phyloP scores from a whole-genome alignment of 92 coral and sea anemone species.

The Heliopora coerulea region DNA sequence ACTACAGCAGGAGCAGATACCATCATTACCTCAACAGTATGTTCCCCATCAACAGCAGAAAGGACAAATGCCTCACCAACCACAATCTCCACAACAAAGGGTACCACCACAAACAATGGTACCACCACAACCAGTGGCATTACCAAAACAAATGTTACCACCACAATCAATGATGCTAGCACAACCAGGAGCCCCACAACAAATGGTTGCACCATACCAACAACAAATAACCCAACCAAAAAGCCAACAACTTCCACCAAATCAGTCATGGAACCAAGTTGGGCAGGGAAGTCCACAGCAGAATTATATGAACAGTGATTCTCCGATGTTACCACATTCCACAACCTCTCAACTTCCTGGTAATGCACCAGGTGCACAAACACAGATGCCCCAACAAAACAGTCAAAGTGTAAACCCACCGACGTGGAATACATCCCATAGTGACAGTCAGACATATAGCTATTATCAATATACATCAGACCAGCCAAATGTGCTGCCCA shows the following conservation, averaged over 20 bases:
- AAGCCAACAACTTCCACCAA: conserved; percentile 22
- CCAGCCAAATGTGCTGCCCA: conserved; percentile 2
- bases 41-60: conserved; percentile 21
- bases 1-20: conserved; percentile 32
- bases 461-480: background rate
- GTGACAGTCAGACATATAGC: conserved; percentile 15
- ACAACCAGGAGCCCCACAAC: no score
- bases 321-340: background rate
- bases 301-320: background rate
- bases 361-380: background rate
- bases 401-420: background rate
- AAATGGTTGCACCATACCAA: conserved; percentile 11
- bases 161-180: conserved; percentile 3
- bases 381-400: background rate
- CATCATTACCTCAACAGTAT: conserved; percentile 30
- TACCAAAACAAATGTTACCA: conserved; percentile 9
- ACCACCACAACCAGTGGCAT: conserved; percentile 15
- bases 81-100: conserved; percentile 38
- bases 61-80: conserved; percentile 37
- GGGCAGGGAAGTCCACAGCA: conserved; percentile 20
- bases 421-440: background rate
- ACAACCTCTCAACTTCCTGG: conserved; percentile 1
- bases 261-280: conserved; percentile 25
- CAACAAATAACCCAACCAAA: background rate
- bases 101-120: conserved; percentile 1